Evolutionary conservation across 1,140 invertebrate genomes (phyloP).

Genomic region (Hydropsyche tenuis): DNA sequence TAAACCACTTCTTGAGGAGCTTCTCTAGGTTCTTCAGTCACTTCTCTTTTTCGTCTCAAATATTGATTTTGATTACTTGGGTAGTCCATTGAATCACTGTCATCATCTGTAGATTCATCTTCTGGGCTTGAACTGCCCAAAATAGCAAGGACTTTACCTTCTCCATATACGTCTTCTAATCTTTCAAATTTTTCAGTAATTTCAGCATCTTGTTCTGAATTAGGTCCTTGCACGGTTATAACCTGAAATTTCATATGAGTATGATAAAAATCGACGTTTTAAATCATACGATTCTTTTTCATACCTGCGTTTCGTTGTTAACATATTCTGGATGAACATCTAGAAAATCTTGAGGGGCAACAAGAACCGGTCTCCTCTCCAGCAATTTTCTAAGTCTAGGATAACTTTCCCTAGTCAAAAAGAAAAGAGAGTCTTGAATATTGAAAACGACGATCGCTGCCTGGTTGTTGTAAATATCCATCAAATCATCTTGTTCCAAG

Average conservation of each 20-base stretch:
- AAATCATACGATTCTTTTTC: neutral
- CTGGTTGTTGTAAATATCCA: slow-evolving; percentile 58
- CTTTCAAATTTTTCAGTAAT: slow-evolving; percentile 64
- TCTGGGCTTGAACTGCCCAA: slow-evolving; percentile 58
- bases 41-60: slow-evolving; percentile 47
- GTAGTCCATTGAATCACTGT: slow-evolving; percentile 41
- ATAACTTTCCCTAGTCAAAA: slow-evolving; percentile 57
- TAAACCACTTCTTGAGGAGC: slow-evolving; percentile 41
- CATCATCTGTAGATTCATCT: slow-evolving; percentile 50
- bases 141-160: slow-evolving; percentile 63
- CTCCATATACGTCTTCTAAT: slow-evolving; percentile 63
- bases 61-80: slow-evolving; percentile 40
- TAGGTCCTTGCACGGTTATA: slow-evolving; percentile 62
- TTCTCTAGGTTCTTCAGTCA: slow-evolving; percentile 40
- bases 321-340: slow-evolving; percentile 64
- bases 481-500: slow-evolving; percentile 59
- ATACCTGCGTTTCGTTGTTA: slow-evolving; percentile 62
- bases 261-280: too few species aligned
- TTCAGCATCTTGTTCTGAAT: slow-evolving; percentile 64
- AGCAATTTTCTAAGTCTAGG: slow-evolving; percentile 60
- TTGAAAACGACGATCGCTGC: slow-evolving; percentile 61
- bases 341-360: slow-evolving; percentile 63
- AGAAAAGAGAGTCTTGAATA: slow-evolving; percentile 59
- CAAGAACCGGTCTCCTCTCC: slow-evolving; percentile 59
- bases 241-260: slow-evolving; percentile 55